Evolutionary conservation across 2,113 vertebrate genomes (phyloP).

Genomic region (Eupsittula cactorum): DNA sequence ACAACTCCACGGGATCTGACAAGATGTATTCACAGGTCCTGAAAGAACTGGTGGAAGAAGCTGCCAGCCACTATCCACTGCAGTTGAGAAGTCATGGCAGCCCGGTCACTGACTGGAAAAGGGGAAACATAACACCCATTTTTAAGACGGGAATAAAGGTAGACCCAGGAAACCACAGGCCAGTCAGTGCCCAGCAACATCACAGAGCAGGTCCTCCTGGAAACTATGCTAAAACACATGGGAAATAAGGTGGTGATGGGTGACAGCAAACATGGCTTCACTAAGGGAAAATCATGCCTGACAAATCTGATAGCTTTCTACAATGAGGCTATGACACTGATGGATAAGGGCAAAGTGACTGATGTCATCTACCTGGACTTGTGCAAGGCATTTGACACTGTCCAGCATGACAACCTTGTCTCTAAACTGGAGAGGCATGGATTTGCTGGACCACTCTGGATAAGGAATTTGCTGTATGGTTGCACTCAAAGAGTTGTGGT

Average conservation of each 20-base stretch:
- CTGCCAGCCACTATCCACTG: neutral
- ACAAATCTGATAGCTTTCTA: neutral
- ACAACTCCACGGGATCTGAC: neutral
- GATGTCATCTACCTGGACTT: neutral
- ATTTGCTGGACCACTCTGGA: neutral
- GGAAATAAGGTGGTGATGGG: neutral
- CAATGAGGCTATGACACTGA: neutral
- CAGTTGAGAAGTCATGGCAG: no score
- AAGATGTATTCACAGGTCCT: neutral
- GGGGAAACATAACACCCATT: no score
- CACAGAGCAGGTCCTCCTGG: neutral
- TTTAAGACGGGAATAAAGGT: neutral
- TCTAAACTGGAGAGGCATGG: neutral
- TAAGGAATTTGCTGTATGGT: neutral
- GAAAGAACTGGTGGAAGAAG: neutral
- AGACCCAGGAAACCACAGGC: neutral
- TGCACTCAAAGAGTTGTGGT: neutral
- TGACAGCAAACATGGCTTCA: neutral
- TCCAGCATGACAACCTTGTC: neutral
- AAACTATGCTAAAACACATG: neutral
- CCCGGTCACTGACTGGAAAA: no score
- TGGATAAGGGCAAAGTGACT: neutral
- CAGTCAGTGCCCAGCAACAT: neutral
- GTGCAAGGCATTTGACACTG: neutral
- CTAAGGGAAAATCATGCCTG: neutral